Base-by-base conservation (phyloP, 30 jellyfish, hydroid and myxozoan species). In the Phacellophora camtschatica region DNA sequence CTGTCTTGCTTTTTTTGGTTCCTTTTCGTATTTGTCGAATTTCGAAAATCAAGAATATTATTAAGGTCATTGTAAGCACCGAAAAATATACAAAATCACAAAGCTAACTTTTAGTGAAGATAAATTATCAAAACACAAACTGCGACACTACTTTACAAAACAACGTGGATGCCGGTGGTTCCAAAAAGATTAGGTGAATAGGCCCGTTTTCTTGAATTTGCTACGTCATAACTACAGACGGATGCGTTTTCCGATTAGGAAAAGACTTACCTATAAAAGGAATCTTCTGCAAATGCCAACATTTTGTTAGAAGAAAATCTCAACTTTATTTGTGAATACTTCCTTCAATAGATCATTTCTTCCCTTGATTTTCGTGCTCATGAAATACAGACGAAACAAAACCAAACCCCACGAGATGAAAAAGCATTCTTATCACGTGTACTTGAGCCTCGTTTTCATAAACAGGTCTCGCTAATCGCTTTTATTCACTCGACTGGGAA, bases 221-320 rank as follows among this genome's bases (percentile, higher is more conserved):
- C 54, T 74, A 72, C 18, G 2, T 30, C 34, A 29, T 24, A 29
- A 24, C 18, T 30, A 4, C 13, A 1, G 4, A 20, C 30, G 19
- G 23, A 67, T 4, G 5, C 37, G 23, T 12, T 9, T 27, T 5
- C 42, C 16, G 37, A 10, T 62, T 19, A n/a, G n/a, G n/a, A n/a
- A 24, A 76, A 9, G 5, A 28, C 12, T 80, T 50, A 80, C 91
- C 91, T 80, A 84, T 77, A 54, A 36, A 66, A 80, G 63, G 77
- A 16, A 37, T 80, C 91, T 55, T 80, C 91, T 30, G 91, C 43
- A 33, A 64, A 55, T 61, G 83, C 84, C 67, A 80, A 42, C 91
- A 80, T 80, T 16, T 39, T 63, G 16, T 29, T 35, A 10, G 5
- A 2, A 20, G 18, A 12, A 2, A 30, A 37, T 19, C 25, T 8